Conservation (phyloP, 2,797 vertebrate genomes). For the Natrix natrix region DNA sequence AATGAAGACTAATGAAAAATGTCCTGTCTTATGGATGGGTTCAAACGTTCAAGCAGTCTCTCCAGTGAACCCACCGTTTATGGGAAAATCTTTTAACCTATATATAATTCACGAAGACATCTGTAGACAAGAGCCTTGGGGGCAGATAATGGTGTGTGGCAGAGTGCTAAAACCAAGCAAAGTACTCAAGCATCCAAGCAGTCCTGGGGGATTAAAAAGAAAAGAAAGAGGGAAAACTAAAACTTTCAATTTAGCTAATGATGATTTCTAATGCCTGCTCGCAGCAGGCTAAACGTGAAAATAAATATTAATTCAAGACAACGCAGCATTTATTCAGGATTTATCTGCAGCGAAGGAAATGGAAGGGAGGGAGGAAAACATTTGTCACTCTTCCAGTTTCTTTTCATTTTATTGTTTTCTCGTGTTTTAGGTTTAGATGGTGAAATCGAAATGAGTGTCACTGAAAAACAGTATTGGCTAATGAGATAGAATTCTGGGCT, state of each 20-base stretch:
- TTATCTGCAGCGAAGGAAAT: not conserved
- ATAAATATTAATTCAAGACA: conserved; percentile 7
- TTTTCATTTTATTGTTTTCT: not conserved
- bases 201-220: not conserved
- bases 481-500: not conserved
- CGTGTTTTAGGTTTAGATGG: too few relatives aligned
- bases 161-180: conserved; percentile 63
- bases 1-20: conserved; percentile 62
- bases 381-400: not conserved
- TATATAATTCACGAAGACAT: conserved; percentile 79
- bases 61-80: conserved; percentile 75
- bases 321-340: not conserved
- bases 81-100: conserved; percentile 75
- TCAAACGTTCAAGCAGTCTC: conserved; percentile 78
- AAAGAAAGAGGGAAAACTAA: not conserved
- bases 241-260: conserved; percentile 40
- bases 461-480: not conserved
- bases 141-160: conserved; percentile 60
- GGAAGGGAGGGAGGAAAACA: not conserved
- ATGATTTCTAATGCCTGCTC: conserved; percentile 36
- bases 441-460: not conserved
- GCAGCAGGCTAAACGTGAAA: conserved; percentile 41
- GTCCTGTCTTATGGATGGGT: conserved; percentile 57
- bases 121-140: conserved; percentile 66
- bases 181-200: conserved; percentile 44